These are phyloP conservation scores for Geophilus truncorum DNA, from an alignment of 2,888 invertebrate genomes.

Conservation along the genomic window DNA sequence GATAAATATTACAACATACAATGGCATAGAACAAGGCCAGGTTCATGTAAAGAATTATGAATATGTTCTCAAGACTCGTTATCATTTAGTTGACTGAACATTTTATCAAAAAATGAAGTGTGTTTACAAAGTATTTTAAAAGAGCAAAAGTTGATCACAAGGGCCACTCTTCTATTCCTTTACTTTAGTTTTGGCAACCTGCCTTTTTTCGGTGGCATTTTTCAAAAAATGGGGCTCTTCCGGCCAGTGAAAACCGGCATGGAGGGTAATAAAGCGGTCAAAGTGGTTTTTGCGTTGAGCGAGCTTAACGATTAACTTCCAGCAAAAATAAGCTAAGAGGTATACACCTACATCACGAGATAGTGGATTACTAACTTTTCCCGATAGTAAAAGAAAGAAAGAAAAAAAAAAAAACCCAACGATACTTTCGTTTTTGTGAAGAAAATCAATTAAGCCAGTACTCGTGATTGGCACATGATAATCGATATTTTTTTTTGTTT, in stretches of 20 bases:
- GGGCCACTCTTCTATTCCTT: too few relatives aligned
- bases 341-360: not conserved
- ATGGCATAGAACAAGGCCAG: too few relatives aligned
- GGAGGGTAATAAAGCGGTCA: not conserved
- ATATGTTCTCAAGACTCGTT: too few relatives aligned
- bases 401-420: not conserved
- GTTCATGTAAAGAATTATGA: too few relatives aligned
- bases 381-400: too few relatives aligned
- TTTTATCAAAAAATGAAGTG: too few relatives aligned
- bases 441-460: slow-evolving; percentile 1
- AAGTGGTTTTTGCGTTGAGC: not conserved
- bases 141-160: too few relatives aligned
- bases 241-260: not conserved
- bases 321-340: not conserved
- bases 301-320: not conserved
- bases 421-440: not conserved
- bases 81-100: too few relatives aligned
- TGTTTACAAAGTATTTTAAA: too few relatives aligned
- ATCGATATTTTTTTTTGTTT: not conserved
- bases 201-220: too few relatives aligned
- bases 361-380: not conserved
- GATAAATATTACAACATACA: too few relatives aligned
- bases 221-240: not conserved
- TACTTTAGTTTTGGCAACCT: too few relatives aligned
- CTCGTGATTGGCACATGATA: not conserved